phyloP scores from a whole-genome alignment of 2,797 vertebrate species.

The Sebastes dallii region DNA sequence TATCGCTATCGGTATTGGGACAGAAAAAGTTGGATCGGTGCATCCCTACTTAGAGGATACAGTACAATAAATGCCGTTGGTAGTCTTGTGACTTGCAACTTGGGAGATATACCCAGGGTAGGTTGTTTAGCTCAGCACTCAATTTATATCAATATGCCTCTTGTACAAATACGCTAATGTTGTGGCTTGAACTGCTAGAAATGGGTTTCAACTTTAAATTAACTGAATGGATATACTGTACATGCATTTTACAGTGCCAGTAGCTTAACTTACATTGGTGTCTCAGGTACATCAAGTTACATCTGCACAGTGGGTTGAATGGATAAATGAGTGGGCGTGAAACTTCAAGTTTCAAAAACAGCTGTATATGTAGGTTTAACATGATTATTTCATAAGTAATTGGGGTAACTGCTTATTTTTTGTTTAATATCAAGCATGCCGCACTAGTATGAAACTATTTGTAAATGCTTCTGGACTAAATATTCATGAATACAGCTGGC shows the following conservation, averaged over 20 bases:
- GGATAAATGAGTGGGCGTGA: not conserved
- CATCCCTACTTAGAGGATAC: not conserved
- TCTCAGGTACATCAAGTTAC: not conserved
- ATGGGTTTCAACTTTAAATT: not conserved
- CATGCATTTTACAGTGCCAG: not conserved
- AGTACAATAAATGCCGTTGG: not conserved
- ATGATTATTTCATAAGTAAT: not conserved
- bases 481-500: not conserved
- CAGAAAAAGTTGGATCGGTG: too few species aligned
- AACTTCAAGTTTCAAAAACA: not conserved
- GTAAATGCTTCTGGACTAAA: not conserved
- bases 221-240: not conserved
- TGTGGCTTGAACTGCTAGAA: not conserved
- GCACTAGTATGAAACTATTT: not conserved
- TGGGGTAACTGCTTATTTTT: not conserved
- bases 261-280: not conserved
- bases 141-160: not conserved
- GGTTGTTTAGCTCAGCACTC: not conserved
- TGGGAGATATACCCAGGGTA: not conserved
- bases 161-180: not conserved
- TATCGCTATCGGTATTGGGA: too few species aligned
- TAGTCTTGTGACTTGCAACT: not conserved
- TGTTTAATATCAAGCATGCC: not conserved
- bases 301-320: not conserved
- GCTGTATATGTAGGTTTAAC: not conserved